phyloP scores from a whole-genome alignment of 2,113 vertebrate species.

The Astur gentilis region DNA sequence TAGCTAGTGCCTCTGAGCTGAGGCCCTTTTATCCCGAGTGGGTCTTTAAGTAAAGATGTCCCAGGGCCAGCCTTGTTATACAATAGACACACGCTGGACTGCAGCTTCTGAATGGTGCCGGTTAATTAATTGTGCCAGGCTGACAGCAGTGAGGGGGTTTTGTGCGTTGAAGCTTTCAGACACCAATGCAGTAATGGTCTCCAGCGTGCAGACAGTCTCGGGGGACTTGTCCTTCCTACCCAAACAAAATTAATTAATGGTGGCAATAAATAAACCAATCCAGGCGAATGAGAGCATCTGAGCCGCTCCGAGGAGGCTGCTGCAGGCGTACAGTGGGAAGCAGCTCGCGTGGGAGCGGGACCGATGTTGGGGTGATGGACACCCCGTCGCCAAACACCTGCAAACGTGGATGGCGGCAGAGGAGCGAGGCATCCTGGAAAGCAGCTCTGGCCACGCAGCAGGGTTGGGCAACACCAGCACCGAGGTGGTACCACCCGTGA shows the following conservation, averaged over 20 bases:
- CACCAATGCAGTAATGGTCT: constrained; percentile 47
- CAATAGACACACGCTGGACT: background rate
- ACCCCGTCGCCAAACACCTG: background rate
- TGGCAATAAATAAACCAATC: constrained; percentile 45
- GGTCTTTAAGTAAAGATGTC: background rate
- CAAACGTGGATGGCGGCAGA: background rate
- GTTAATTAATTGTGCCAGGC: constrained; percentile 28
- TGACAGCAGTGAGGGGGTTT: background rate
- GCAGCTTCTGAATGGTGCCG: background rate
- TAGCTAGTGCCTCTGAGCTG: accelerated
- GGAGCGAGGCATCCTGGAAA: background rate
- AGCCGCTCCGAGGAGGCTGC: background rate
- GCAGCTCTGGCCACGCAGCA: background rate
- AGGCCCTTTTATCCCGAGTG: background rate
- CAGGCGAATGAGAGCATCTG: background rate
- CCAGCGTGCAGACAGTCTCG: background rate
- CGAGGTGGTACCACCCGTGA: background rate
- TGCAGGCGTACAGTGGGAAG: background rate
- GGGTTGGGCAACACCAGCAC: background rate
- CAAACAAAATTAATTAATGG: constrained; percentile 26
- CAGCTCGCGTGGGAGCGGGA: background rate
- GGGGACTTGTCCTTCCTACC: constrained; percentile 19
- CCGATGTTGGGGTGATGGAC: background rate
- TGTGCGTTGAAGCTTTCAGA: background rate
- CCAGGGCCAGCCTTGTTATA: background rate